Conservation (phyloP, 2,797 vertebrate species). For the Poecilia gillii region DNA sequence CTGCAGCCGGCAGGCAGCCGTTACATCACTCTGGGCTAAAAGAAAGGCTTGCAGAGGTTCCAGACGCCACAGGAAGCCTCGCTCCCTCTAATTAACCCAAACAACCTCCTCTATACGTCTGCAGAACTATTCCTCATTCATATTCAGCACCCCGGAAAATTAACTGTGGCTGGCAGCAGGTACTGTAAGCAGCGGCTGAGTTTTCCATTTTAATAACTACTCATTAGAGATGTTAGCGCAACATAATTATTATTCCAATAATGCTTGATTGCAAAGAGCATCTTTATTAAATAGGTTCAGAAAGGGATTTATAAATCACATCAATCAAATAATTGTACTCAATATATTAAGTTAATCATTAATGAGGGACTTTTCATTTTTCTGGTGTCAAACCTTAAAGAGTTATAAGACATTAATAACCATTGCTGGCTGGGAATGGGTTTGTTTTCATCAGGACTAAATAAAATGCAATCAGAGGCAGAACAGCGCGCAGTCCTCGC, state of each 20-base stretch:
- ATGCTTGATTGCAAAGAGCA: constrained; percentile 35
- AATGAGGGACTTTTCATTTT: not conserved
- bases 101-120: constrained; percentile 55
- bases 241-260: constrained; percentile 69
- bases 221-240: constrained; percentile 66
- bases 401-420: not conserved
- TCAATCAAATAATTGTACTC: not conserved
- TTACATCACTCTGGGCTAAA: constrained; percentile 48
- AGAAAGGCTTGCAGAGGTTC: constrained; percentile 49
- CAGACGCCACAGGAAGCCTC: constrained; percentile 48
- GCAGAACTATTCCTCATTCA: constrained; percentile 56
- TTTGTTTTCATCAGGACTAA: not conserved
- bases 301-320: constrained; percentile 17
- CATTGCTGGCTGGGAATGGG: not conserved
- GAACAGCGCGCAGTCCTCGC: constrained; percentile 4
- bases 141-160: constrained; percentile 58
- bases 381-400: not conserved
- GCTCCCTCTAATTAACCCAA: constrained; percentile 68
- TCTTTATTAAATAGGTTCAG: constrained; percentile 43
- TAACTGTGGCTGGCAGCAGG: constrained; percentile 53
- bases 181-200: constrained; percentile 56
- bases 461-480: constrained; percentile 1
- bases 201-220: constrained; percentile 55
- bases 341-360: constrained; percentile 6
- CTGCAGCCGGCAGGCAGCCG: constrained; percentile 26